phyloP scores from a whole-genome alignment of 2,113 vertebrate species.

The Delphinapterus leucas region DNA sequence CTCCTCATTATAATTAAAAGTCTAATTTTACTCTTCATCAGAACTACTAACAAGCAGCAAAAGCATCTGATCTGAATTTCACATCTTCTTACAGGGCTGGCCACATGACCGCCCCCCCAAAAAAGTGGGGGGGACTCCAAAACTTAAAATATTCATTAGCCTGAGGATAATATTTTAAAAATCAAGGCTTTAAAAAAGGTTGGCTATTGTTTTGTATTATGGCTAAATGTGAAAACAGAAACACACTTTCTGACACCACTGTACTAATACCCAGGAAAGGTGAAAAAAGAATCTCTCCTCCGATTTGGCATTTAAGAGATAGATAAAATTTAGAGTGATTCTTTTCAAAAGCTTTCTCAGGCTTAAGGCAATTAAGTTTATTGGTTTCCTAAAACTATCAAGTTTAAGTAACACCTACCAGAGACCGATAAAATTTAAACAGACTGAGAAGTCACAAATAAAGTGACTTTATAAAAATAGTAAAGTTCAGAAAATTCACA shows the following conservation, averaged over 20 bases:
- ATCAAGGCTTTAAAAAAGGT: constrained; percentile 34
- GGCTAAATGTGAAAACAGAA: constrained; percentile 8
- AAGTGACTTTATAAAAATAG: not conserved
- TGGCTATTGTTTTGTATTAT: not conserved
- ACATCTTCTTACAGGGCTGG: not conserved
- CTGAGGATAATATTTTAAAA: not conserved
- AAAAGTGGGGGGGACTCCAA: not conserved
- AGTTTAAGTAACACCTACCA: not conserved
- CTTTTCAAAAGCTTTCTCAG: not conserved
- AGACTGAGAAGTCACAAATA: not conserved
- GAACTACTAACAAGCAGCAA: not conserved
- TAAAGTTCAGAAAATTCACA: not conserved
- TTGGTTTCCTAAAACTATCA: not conserved
- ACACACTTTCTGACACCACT: not conserved
- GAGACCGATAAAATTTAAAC: constrained; percentile 9
- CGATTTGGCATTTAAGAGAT: not conserved
- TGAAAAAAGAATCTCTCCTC: not conserved
- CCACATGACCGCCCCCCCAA: not conserved
- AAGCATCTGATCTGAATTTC: not conserved
- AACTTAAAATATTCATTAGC: not conserved
- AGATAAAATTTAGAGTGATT: constrained; percentile 10
- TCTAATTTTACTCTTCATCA: constrained; percentile 35
- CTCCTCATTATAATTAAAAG: constrained; percentile 37
- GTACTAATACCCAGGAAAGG: not conserved
- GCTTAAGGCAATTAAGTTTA: not conserved